Evolutionary conservation across 2,888 invertebrate genomes (phyloP).

Genomic region (Amorpha juglandis): DNA sequence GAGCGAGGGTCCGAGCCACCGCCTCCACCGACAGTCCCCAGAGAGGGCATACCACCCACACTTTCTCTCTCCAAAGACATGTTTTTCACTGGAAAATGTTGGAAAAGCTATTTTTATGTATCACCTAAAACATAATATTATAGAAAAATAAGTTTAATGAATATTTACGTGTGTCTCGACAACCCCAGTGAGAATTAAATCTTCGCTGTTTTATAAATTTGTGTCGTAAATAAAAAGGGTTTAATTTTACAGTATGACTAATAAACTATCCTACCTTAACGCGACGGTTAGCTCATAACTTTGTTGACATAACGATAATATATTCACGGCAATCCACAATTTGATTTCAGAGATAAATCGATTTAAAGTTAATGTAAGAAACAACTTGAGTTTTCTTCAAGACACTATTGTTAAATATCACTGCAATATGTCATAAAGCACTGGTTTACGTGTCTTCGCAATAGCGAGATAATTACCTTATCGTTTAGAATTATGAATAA

Average conservation of each 20-base stretch:
- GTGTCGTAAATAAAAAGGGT: background rate
- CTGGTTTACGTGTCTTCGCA: constrained; percentile 28
- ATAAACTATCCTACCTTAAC: constrained; percentile 56
- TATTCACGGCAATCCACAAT: constrained; percentile 65
- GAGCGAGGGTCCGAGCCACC: constrained; percentile 86
- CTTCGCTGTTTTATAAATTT: background rate
- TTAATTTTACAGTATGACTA: constrained; percentile 24
- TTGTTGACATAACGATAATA: constrained; percentile 71
- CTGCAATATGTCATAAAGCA: constrained; percentile 30
- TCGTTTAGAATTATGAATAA: constrained; percentile 36
- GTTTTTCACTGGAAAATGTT: background rate
- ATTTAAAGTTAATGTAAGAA: constrained; percentile 62
- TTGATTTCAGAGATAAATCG: constrained; percentile 72
- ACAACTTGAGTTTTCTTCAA: constrained; percentile 44
- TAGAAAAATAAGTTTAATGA: background rate
- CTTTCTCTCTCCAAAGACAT: constrained; percentile 77
- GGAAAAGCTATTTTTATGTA: background rate
- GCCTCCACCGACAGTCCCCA: constrained; percentile 42
- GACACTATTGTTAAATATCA: constrained; percentile 32
- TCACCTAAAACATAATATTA: background rate
- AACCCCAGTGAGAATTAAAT: background rate
- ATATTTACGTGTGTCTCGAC: background rate
- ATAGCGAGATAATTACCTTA: constrained; percentile 32
- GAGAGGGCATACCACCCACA: constrained; percentile 51
- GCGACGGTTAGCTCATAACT: constrained; percentile 68